phyloP scores from a whole-genome alignment of 2,797 vertebrate species.

The Apogon talboti region DNA sequence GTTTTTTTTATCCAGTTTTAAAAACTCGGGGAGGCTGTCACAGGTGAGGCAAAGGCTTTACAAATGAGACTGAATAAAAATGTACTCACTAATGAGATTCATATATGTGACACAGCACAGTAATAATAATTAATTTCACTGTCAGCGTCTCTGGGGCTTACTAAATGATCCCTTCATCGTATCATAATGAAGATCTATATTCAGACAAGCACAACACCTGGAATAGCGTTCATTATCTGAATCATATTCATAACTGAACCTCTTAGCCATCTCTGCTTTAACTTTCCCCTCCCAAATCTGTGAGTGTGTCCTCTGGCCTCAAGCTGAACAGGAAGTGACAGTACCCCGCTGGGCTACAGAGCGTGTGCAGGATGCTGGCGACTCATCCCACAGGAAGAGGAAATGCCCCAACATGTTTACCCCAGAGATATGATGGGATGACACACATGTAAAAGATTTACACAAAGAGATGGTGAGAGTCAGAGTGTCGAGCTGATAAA shows the following conservation, averaged over 20 bases:
- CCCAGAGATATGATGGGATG: slow-evolving; percentile 52
- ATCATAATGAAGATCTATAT: slow-evolving; percentile 26
- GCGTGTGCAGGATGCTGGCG: slow-evolving; percentile 45
- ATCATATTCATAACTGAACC: slow-evolving; percentile 15
- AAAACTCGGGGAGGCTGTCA: slow-evolving; percentile 22
- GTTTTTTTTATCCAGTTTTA: slow-evolving; percentile 12
- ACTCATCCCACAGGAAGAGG: slow-evolving; percentile 75
- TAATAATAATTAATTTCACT: slow-evolving; percentile 33
- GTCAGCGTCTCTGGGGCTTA: slow-evolving; percentile 39
- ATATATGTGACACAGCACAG: slow-evolving; percentile 25
- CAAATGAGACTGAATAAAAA: slow-evolving; percentile 35
- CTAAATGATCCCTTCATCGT: slow-evolving; percentile 36
- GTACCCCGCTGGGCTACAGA: slow-evolving; percentile 39
- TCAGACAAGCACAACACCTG: slow-evolving; percentile 17
- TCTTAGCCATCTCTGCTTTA: slow-evolving; percentile 8
- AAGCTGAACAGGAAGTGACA: slow-evolving; percentile 68
- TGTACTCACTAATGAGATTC: slow-evolving; percentile 24
- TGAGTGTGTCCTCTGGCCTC: slow-evolving; percentile 2
- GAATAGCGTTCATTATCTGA: slow-evolving; percentile 11
- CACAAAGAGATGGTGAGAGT: slow-evolving; percentile 34
- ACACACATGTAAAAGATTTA: slow-evolving; percentile 52
- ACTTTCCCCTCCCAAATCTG: not conserved
- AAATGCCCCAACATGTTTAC: slow-evolving; percentile 58
- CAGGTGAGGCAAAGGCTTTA: slow-evolving; percentile 37
- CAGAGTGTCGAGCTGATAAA: slow-evolving; percentile 54